Percentiles rank a stretch among this genome's conserved stretches.
These are phyloP conservation scores for Zalophus californianus DNA, from an alignment of 2,797 vertebrate genomes.

Conservation along the genomic window DNA sequence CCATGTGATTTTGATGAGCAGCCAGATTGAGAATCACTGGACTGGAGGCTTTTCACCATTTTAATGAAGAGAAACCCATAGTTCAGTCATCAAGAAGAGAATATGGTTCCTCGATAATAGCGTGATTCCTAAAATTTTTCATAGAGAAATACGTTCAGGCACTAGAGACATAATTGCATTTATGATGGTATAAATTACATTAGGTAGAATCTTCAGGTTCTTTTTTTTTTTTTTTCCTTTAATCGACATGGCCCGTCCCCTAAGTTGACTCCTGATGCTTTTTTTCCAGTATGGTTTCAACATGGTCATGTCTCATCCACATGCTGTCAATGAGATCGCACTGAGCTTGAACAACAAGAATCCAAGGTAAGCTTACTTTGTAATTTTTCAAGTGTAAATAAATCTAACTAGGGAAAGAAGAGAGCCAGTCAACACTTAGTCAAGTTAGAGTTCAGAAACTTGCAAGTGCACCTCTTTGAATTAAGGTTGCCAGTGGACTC, in stretches of 20 bases:
- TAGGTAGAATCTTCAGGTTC: not conserved
- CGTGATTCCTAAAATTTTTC: constrained; percentile 20
- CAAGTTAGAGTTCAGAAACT: not conserved
- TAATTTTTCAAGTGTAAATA: not conserved
- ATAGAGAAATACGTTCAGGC: not conserved
- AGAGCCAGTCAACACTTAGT: not conserved
- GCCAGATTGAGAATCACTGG: not conserved
- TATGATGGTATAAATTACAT: not conserved
- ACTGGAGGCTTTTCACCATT: not conserved
- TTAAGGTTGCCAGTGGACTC: not conserved
- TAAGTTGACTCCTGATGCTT: not conserved
- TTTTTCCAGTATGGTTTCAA: constrained; percentile 96
- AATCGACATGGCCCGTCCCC: not conserved
- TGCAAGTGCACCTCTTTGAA: not conserved
- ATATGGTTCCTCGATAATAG: not conserved
- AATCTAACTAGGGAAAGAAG: not conserved
- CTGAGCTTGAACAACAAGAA: constrained; percentile 98
- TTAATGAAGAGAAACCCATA: constrained; percentile 19
- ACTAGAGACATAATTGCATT: not conserved
- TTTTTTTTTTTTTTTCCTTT: not conserved
- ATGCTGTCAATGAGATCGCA: constrained; percentile 98
- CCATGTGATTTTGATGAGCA: not conserved
- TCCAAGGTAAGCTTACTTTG: constrained; percentile 91
- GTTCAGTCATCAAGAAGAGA: not conserved
- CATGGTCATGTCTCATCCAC: constrained; percentile 99